These are phyloP conservation scores for Poecilia velifera DNA, from an alignment of 2,797 vertebrate genomes.

Conservation along the genomic window DNA sequence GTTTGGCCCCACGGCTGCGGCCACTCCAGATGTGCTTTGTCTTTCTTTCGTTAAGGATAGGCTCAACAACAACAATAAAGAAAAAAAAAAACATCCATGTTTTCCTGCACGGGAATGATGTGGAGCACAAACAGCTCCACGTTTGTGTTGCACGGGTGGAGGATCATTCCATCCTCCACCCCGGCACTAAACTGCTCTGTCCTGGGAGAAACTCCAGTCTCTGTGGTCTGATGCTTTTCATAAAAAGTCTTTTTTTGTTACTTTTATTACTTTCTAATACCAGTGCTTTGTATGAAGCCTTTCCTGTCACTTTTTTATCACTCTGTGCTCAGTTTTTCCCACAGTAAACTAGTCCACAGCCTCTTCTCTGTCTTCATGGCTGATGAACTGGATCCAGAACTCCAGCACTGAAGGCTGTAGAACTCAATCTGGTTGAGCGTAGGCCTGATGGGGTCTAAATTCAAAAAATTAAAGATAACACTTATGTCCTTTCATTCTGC, in stretches of 20 bases:
- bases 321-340: neutral
- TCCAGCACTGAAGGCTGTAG: no score
- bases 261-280: neutral
- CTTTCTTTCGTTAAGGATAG: conserved; percentile 56
- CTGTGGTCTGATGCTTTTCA: neutral
- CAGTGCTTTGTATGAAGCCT: neutral
- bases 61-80: conserved; percentile 21
- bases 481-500: neutral
- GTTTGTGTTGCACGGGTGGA: conserved; percentile 34
- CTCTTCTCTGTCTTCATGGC: neutral
- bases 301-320: neutral
- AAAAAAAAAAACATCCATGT: no score
- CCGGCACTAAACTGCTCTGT: conserved; percentile 11
- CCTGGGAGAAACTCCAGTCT: conserved; percentile 15
- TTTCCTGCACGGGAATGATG: conserved; percentile 24
- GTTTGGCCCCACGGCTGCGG: conserved; percentile 62
- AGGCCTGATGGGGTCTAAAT: neutral
- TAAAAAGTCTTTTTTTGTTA: neutral
- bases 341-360: neutral
- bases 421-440: neutral
- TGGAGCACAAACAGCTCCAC: conserved; percentile 15
- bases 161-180: conserved; percentile 35
- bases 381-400: neutral
- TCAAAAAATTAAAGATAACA: no score
- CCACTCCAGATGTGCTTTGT: conserved; percentile 79